Evolutionary conservation across 2,113 vertebrate genomes (phyloP).

Genomic region (Chionomys nivalis): DNA sequence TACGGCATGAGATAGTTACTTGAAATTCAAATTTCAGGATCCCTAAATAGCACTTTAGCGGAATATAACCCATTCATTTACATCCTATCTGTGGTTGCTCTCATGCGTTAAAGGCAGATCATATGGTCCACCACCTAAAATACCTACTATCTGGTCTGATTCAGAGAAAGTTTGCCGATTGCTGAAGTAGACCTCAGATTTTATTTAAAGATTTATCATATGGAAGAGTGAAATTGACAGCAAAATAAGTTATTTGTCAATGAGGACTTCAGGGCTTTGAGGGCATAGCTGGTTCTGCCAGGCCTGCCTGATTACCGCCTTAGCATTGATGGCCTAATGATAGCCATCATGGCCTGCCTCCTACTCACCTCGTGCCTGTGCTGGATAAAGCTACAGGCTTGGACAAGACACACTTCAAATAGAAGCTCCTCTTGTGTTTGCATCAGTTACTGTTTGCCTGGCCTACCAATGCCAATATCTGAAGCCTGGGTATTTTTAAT

Average conservation of each 20-base stretch:
- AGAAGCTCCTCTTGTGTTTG: not conserved
- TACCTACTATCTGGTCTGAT: not conserved
- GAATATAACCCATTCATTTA: constrained; percentile 30
- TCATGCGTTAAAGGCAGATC: constrained; percentile 20
- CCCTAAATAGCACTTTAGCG: constrained; percentile 29
- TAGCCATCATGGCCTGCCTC: not conserved
- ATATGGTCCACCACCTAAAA: not conserved
- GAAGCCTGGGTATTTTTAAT: not conserved
- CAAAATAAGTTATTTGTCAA: not conserved
- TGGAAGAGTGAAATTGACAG: not conserved
- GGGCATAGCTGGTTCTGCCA: not conserved
- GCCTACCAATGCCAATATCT: not conserved
- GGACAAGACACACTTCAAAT: not conserved
- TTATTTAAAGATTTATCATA: constrained; percentile 14
- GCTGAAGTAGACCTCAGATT: not conserved
- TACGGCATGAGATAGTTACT: not conserved
- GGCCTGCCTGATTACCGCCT: not conserved
- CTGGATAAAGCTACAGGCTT: not conserved
- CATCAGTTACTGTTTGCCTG: not conserved
- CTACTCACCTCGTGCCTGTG: not conserved
- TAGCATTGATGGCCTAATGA: not conserved
- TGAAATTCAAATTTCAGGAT: constrained; percentile 45
- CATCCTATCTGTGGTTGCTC: not conserved
- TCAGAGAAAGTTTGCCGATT: not conserved
- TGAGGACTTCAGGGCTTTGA: not conserved